These are phyloP conservation scores for Heliconius erato DNA, from an alignment of 2,888 invertebrate species.

Conservation along the genomic window DNA sequence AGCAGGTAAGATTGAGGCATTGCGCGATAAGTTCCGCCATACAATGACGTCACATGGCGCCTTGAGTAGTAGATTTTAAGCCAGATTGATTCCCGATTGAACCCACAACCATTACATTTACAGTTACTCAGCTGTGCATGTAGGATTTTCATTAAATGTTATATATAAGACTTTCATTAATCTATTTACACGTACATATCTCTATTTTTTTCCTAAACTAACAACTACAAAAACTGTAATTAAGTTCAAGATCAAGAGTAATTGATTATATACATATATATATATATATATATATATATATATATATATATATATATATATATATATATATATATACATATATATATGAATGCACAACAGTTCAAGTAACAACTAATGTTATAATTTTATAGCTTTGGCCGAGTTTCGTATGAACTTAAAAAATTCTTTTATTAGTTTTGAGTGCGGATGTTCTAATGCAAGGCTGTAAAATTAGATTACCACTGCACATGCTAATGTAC, in stretches of 20 bases:
- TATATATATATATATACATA: too few relatives aligned
- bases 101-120: not conserved
- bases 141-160: not conserved
- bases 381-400: conserved; percentile 28
- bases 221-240: not conserved
- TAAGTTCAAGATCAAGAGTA: conserved; percentile 15
- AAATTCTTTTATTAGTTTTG: conserved; percentile 40
- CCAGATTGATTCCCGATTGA: not conserved
- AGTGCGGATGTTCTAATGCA: conserved; percentile 41
- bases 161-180: too few relatives aligned
- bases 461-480: conserved; percentile 48
- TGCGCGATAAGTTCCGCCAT: too few relatives aligned
- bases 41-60: too few relatives aligned
- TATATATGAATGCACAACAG: not conserved
- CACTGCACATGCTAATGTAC: conserved; percentile 50
- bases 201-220: not conserved
- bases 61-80: too few relatives aligned
- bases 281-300: too few relatives aligned
- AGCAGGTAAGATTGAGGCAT: too few relatives aligned
- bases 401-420: conserved; percentile 31
- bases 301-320: too few relatives aligned
- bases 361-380: conserved; percentile 12
- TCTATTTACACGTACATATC: not conserved
- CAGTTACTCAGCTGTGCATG: not conserved
- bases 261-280: not conserved